Evolutionary conservation across 2,888 invertebrate genomes (phyloP).

Genomic region (Nomada goodeniana): DNA sequence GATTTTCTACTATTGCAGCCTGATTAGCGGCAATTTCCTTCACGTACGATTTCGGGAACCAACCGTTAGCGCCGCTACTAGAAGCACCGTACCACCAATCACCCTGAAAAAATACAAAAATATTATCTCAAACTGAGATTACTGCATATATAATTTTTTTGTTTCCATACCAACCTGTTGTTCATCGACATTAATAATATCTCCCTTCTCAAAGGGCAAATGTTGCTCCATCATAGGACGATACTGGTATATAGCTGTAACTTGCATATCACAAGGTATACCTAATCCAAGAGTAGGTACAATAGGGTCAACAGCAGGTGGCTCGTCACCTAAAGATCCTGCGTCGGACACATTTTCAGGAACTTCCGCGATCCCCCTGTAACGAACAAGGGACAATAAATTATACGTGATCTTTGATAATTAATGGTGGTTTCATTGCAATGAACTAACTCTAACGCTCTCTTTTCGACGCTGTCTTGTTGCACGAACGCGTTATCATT

Average conservation of each 20-base stretch:
- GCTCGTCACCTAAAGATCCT: conserved; percentile 83
- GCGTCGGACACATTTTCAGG: conserved; percentile 87
- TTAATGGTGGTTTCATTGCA: neutral
- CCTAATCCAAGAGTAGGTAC: conserved; percentile 82
- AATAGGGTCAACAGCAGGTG: conserved; percentile 77
- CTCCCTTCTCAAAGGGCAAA: conserved; percentile 87
- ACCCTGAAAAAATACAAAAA: conserved; percentile 80
- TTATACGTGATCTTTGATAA: neutral
- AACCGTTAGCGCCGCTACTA: conserved; percentile 85
- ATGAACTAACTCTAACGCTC: conserved; percentile 86
- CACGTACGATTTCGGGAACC: conserved; percentile 88
- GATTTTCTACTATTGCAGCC: conserved; percentile 79
- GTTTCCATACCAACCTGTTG: conserved; percentile 82
- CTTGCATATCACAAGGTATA: conserved; percentile 84
- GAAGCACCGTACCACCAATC: conserved; percentile 88
- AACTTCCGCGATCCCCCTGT: conserved; percentile 91
- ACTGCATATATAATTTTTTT: neutral
- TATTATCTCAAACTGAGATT: neutral
- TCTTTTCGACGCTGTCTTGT: conserved; percentile 81
- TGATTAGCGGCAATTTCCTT: conserved; percentile 76
- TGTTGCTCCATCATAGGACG: conserved; percentile 87
- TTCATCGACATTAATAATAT: conserved; percentile 86
- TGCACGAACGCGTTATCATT: conserved; percentile 83
- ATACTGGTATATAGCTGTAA: conserved; percentile 86
- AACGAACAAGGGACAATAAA: conserved; percentile 1